A percentile compares a stretch with the other conserved stretches of the same genome.
Evolutionary conservation across 2,888 invertebrate species (phyloP).

Genomic region (Drosophila emarginata): DNA sequence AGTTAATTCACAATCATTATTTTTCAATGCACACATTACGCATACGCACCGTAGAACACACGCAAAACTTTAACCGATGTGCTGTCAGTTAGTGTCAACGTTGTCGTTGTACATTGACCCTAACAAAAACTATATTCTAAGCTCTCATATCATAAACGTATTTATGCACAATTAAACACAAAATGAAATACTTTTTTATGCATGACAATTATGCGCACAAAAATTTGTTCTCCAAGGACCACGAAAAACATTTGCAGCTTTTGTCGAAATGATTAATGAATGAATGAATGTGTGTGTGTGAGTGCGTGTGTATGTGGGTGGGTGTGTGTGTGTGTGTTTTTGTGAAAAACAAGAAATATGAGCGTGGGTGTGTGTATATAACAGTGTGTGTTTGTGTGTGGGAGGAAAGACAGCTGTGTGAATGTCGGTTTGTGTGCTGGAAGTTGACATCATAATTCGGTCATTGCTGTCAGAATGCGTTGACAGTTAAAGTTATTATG

Average conservation of each 20-base stretch:
- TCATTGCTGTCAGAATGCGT: conserved; percentile 58
- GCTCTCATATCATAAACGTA: conserved; percentile 31
- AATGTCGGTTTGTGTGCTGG: conserved; percentile 49
- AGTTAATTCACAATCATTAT: background rate
- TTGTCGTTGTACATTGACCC: conserved; percentile 23
- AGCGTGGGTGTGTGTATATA: background rate
- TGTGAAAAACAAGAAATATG: conserved; percentile 6
- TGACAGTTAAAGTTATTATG: conserved; percentile 55
- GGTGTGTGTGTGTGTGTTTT: background rate
- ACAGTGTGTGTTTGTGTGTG: conserved; percentile 12
- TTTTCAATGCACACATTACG: background rate
- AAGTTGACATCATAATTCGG: conserved; percentile 73
- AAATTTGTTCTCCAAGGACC: conserved; percentile 43
- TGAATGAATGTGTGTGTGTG: conserved; percentile 42
- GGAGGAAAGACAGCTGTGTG: conserved; percentile 13
- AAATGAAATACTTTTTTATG: conserved; percentile 56
- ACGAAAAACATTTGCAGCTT: conserved; percentile 43
- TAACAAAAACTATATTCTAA: conserved; percentile 24
- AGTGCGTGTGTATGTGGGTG: background rate
- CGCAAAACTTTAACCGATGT: background rate
- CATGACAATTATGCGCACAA: conserved; percentile 62
- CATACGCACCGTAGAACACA: conserved; percentile 1
- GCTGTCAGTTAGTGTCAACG: conserved; percentile 4
- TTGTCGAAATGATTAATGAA: conserved; percentile 65
- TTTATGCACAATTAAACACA: conserved; percentile 64